phyloP scores from a whole-genome alignment of 2,888 invertebrate species.

The Dendrolimus houi region DNA sequence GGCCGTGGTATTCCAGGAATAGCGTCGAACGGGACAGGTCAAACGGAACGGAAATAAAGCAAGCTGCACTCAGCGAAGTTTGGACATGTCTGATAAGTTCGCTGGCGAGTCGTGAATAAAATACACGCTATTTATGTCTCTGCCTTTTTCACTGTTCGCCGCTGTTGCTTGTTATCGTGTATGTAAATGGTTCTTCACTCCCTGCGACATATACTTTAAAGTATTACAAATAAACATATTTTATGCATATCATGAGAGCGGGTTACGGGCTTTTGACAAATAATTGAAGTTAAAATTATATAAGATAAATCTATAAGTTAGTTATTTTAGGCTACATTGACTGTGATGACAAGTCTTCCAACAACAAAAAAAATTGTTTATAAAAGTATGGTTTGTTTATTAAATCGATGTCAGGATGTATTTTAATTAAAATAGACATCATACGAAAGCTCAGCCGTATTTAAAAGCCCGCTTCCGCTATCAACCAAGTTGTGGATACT shows the following conservation, averaged over 20 bases:
- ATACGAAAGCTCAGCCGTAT: not conserved
- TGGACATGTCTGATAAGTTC: conserved; percentile 67
- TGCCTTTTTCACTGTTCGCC: conserved; percentile 29
- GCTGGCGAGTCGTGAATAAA: conserved; percentile 63
- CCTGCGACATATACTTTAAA: too few relatives aligned
- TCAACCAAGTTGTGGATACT: not conserved
- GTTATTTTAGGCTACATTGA: too few relatives aligned
- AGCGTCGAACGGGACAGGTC: conserved; percentile 65
- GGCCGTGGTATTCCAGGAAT: conserved; percentile 55
- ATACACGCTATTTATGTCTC: conserved; percentile 46
- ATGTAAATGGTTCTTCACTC: too few relatives aligned
- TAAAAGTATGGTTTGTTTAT: not conserved
- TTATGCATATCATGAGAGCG: too few relatives aligned
- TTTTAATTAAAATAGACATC: not conserved
- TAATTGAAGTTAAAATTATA: too few relatives aligned
- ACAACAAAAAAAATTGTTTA: too few relatives aligned
- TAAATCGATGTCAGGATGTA: not conserved
- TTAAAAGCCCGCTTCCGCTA: not conserved
- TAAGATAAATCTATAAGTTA: too few relatives aligned
- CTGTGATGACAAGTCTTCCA: too few relatives aligned
- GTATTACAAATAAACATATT: too few relatives aligned
- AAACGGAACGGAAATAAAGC: conserved; percentile 64
- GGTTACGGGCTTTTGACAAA: too few relatives aligned
- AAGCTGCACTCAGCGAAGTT: conserved; percentile 65
- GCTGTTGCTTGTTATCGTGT: conserved; percentile 7